These are phyloP conservation scores for Peromyscus maniculatus DNA, from an alignment of 2,113 vertebrate genomes.

Conservation along the genomic window DNA sequence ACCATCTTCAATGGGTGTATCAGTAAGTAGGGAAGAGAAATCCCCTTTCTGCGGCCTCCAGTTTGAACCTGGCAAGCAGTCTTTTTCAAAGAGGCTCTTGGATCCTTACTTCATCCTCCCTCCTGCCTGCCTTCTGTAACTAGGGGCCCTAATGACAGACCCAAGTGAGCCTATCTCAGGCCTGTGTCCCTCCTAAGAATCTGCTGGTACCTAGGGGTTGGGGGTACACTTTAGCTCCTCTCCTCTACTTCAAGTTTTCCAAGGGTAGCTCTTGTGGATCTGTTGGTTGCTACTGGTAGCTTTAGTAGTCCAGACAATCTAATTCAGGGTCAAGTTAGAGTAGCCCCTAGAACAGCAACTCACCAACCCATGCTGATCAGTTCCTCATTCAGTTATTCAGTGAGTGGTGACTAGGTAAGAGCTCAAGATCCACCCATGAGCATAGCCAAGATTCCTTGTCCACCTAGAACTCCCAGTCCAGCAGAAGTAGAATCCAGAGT, in stretches of 20 bases:
- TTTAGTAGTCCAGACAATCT: neutral
- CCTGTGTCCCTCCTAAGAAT: neutral
- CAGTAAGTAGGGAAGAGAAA: too few relatives aligned
- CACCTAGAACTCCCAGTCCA: neutral
- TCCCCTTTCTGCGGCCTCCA: neutral
- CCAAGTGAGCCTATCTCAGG: too few relatives aligned
- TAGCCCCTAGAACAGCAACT: neutral
- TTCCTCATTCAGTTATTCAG: neutral
- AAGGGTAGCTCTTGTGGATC: neutral
- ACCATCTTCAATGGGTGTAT: neutral
- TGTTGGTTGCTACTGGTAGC: neutral
- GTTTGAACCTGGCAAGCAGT: neutral
- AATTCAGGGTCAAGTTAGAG: neutral
- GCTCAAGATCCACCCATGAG: neutral
- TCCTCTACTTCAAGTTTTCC: neutral
- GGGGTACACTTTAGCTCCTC: neutral
- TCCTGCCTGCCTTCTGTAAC: neutral
- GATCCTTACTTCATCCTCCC: neutral
- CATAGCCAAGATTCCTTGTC: neutral
- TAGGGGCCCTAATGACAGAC: neutral
- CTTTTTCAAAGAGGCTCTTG: neutral
- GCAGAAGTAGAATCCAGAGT: neutral
- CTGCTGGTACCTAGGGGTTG: fast-evolving
- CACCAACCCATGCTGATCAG: fast-evolving
- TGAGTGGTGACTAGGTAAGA: neutral